phyloP scores from a whole-genome alignment of 2,888 invertebrate genomes.

The Nasonia oneida region DNA sequence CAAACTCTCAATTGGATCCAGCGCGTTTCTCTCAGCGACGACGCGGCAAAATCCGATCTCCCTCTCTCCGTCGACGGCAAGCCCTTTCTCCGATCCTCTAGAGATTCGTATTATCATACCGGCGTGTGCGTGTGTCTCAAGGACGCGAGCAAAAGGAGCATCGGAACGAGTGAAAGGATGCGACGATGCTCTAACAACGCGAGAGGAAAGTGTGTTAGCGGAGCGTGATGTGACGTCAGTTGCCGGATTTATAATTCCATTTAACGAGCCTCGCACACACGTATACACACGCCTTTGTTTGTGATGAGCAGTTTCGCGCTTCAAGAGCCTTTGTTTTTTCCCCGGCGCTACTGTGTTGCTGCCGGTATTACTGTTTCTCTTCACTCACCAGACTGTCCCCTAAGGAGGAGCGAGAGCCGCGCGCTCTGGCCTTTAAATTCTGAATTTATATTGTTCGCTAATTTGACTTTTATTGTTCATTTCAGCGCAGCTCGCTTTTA shows the following conservation, averaged over 20 bases:
- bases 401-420: not conserved
- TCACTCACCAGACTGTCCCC: not conserved
- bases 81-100: not conserved
- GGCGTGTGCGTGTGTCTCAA: slow-evolving; percentile 9
- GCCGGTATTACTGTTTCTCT: not conserved
- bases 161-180: slow-evolving; percentile 40
- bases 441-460: slow-evolving; percentile 36
- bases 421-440: not conserved
- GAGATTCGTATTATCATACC: not conserved
- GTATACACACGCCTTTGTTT: slow-evolving; percentile 22
- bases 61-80: not conserved
- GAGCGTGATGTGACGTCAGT: slow-evolving; percentile 45
- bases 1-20: not conserved
- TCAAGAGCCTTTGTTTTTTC: not conserved
- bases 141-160: slow-evolving; percentile 24
- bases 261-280: slow-evolving; percentile 29
- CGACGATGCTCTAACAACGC: not conserved
- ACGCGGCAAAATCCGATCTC: slow-evolving; percentile 29
- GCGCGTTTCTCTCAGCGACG: not conserved
- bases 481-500: not conserved
- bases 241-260: slow-evolving; percentile 37
- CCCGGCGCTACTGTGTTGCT: not conserved
- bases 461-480: slow-evolving; percentile 31
- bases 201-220: slow-evolving; percentile 45
- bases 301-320: slow-evolving; percentile 4